These are phyloP conservation scores for Anolis apletophallus DNA, from an alignment of 2,797 vertebrate species.

Conservation along the genomic window DNA sequence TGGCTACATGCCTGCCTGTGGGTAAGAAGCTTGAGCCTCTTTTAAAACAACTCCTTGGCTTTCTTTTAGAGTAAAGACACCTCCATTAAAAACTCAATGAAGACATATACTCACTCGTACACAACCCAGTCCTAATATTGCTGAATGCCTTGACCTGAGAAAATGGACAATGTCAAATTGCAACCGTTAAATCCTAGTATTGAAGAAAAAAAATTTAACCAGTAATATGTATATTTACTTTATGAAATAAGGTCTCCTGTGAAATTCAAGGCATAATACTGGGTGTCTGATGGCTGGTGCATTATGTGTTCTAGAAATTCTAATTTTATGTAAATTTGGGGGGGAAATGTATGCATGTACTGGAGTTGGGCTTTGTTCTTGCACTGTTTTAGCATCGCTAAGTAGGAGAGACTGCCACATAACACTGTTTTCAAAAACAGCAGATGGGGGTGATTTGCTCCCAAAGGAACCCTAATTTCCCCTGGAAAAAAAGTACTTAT, in stretches of 20 bases:
- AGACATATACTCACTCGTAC: slow-evolving; percentile 26
- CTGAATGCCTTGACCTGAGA: slow-evolving; percentile 19
- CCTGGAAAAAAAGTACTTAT: slow-evolving; percentile 64
- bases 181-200: slow-evolving; percentile 7
- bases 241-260: slow-evolving; percentile 28
- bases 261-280: slow-evolving; percentile 64
- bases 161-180: slow-evolving; percentile 23
- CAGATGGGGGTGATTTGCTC: slow-evolving; percentile 74
- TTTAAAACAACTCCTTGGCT: slow-evolving; percentile 17
- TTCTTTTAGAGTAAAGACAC: not conserved
- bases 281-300: slow-evolving; percentile 60
- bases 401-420: slow-evolving; percentile 74
- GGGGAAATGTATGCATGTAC: slow-evolving; percentile 71
- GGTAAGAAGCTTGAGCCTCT: slow-evolving; percentile 8
- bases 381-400: slow-evolving; percentile 75
- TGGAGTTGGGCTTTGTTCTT: slow-evolving; percentile 75
- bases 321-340: slow-evolving; percentile 76
- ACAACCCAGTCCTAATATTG: not conserved
- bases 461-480: slow-evolving; percentile 72
- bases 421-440: slow-evolving; percentile 70
- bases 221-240: not conserved
- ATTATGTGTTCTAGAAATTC: slow-evolving; percentile 75
- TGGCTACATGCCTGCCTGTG: slow-evolving; percentile 9
- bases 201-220: slow-evolving; percentile 49
- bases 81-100: not conserved